Base-by-base conservation (phyloP, 2,888 invertebrate species). In the Pterostichus madidus region DNA sequence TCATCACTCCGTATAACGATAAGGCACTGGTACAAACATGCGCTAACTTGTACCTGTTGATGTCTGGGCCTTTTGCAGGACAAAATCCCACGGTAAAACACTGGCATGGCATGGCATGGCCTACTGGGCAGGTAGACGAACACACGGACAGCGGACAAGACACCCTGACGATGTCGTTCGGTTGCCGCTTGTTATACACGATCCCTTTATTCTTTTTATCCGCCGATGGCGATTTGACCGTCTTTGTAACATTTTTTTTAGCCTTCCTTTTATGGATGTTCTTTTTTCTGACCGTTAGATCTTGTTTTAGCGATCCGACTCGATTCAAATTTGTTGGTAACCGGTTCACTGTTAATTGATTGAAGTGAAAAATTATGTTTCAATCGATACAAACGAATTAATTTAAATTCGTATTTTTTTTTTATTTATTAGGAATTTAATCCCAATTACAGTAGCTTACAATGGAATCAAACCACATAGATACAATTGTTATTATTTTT, bases 161-260 rank as follows among this genome's bases (percentile, higher is more conserved):
- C 68, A 68, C 61, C 31, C 61, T 61, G 61, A 61, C 13, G 61
- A 61, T 31, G 61, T 31, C 24, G 61, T 61, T 61, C 11, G 13
- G 61, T 5, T 7, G 24, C 31, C 61, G 61, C 61, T 61, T 61
- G 61, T 61, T 61, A 17, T 17, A 61, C 61, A 61, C 15, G 61
- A 4, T 17, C 31, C 13, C 13, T 61, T 5, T 17, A 6, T 17
- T 11, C 13, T 61, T 61, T 5, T 61, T 17, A 13, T 5, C 61
- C 17, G 0, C 24, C 52, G 13, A 52, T 13, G 13, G 13, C 2
- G 13, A 5, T 52, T 31, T 17, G 61, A 5, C 5, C 15, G 15
- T 5, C 61, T 61, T 61, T 61, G 61, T 61, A 5, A 7, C 5
- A 6, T 31, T 31, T 61, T 17, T 61, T 31, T 31, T 24, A 24